phyloP scores from a whole-genome alignment of 2,888 invertebrate species.

The Pristionchus mayeri region DNA sequence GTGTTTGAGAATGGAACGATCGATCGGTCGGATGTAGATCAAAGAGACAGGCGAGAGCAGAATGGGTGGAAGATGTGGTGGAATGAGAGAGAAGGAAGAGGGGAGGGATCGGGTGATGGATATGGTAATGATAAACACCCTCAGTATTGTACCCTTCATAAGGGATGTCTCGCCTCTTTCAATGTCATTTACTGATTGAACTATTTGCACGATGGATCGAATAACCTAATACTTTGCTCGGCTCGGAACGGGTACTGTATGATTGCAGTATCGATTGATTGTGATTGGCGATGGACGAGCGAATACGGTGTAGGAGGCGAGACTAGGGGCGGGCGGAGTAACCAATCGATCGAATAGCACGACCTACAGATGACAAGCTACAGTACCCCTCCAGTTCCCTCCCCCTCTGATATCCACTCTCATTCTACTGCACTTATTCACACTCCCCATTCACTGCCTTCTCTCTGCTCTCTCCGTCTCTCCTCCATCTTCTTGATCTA shows the following conservation, averaged over 20 bases:
- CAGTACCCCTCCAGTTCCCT: slow-evolving; percentile 24
- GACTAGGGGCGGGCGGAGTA: slow-evolving; percentile 17
- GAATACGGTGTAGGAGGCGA: slow-evolving; percentile 44
- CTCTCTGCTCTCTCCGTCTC: not conserved
- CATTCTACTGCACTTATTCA: slow-evolving; percentile 31
- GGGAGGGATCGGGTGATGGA: slow-evolving; percentile 19
- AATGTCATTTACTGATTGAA: not conserved
- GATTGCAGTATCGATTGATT: slow-evolving; percentile 14
- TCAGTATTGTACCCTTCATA: slow-evolving; percentile 16
- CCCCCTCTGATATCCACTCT: slow-evolving; percentile 39
- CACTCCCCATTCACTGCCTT: slow-evolving; percentile 15
- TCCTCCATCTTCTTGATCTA: not conserved
- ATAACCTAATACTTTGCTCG: slow-evolving; percentile 24
- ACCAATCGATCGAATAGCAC: not conserved
- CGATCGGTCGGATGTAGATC: slow-evolving; percentile 6
- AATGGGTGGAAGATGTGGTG: not conserved
- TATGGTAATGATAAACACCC: slow-evolving; percentile 38
- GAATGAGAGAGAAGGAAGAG: not conserved
- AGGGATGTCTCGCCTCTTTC: slow-evolving; percentile 19
- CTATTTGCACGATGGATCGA: slow-evolving; percentile 33
- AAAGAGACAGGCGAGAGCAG: not conserved
- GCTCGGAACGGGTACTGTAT: slow-evolving; percentile 6
- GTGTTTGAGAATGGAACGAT: not conserved
- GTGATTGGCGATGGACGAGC: not conserved
- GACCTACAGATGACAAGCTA: not conserved